Conservation (phyloP, 2,888 invertebrate species). For the Chrysolina oricalcia region DNA sequence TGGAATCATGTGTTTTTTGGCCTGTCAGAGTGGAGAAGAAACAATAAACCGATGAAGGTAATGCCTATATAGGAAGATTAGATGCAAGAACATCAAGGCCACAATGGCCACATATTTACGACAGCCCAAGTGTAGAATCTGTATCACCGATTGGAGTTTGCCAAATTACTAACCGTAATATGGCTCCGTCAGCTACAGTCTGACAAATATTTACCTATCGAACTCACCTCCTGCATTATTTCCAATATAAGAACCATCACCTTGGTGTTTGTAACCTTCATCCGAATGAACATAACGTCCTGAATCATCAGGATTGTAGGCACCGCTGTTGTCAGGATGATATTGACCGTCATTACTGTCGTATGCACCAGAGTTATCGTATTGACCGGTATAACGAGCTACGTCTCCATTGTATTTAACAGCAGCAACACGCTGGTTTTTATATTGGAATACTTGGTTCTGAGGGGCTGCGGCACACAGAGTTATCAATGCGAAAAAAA, state of each 20-base stretch:
- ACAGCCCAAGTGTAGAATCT: too few relatives aligned
- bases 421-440: neutral
- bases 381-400: neutral
- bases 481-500: neutral
- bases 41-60: too few relatives aligned
- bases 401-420: too few relatives aligned
- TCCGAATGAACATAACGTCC: constrained; percentile 75
- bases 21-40: too few relatives aligned
- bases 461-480: constrained; percentile 1
- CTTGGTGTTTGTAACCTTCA: constrained; percentile 72
- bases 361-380: neutral
- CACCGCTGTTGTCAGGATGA: constrained; percentile 47
- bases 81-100: too few relatives aligned
- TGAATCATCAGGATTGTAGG: constrained; percentile 60
- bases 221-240: constrained; percentile 14
- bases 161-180: too few relatives aligned
- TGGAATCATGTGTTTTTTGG: too few relatives aligned
- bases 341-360: constrained; percentile 48
- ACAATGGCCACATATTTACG: too few relatives aligned
- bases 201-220: neutral
- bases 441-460: neutral
- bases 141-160: too few relatives aligned
- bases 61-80: too few relatives aligned
- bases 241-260: constrained; percentile 65
- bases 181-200: neutral